Evolutionary conservation across 2,888 invertebrate species (phyloP), one percentile per base, ranked within the genome.

Genomic region (Caenorhabditis drosophilae): DNA sequence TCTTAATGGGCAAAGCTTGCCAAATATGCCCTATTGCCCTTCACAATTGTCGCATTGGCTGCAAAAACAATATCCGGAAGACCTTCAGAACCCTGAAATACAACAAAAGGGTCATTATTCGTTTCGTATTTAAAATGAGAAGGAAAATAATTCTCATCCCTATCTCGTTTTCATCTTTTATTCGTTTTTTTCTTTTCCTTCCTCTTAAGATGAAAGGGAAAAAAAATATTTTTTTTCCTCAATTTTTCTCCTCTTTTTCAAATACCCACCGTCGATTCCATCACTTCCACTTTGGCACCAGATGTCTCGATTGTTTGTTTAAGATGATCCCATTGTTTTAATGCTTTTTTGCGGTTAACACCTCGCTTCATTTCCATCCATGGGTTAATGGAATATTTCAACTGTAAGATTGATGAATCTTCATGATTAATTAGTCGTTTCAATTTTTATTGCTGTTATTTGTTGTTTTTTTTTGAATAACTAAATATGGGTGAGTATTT

Each of bases 31-130:
- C 64, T 67, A 46, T 77, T 77, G 36, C 76, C 76, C n/a, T 75
- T 68, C 18, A 82, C 67, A 16, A 80, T 75, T 16, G 79, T 82
- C 7, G 82, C 82, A 55, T 82, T 82, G 3, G 82, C 82, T 11
- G 80, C 67, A 51, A 83, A 82, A 26, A 83, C 82, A 67, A 82
- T 72, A 56, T 82, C 82, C 4, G 82, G 82, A 27, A 75, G 76
- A 45, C 74, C 66, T 49, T 74, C 74, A 18, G 80, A 78, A 18
- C 76, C 78, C 79, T 80, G 50, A 67, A 75, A 61, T 41, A n/a
- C n/a, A n/a, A n/a, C n/a, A n/a, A n/a, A n/a, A n/a, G n/a, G n/a
- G n/a, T n/a, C n/a, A n/a, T n/a, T n/a, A n/a, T n/a, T n/a, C n/a
- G n/a, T n/a, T n/a, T n/a, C n/a, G n/a, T n/a, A n/a, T n/a, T n/a